Evolutionary conservation across 2,113 vertebrate species (phyloP), one percentile per base, ranked within the genome.

Genomic region (Pygoscelis antarcticus): DNA sequence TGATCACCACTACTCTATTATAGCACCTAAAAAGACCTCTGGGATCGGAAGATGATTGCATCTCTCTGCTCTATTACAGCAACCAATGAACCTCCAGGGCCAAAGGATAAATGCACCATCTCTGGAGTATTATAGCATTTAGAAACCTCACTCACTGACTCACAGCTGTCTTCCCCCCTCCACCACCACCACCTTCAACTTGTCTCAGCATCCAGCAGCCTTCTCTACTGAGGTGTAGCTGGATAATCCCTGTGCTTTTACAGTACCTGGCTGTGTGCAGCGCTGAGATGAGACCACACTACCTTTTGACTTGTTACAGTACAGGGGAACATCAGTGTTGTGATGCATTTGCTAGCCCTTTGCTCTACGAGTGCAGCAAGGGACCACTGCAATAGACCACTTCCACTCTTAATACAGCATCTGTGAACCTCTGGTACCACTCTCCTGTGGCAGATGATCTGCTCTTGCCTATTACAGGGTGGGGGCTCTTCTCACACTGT

Each of bases 1-100:
- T 92, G 95, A 95, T 96, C 79, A 95, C 96, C 84, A 80, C 76
- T 58, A 79, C 70, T 94, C 47, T 79, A 68, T 96, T 95, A 96
- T 2, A 86, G 88, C 79, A 95, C 96, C 96, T 95, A 90, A 96
- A 96, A 96, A 92, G 95, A 88, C 95, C 93, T 96, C 85, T 80
- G 93, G 92, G 95, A 96, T 93, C 7, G 0, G 75, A 86, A 90
- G 55, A 94, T 94, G 95, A 94, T 95, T 96, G 82, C 85, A 92
- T 96, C 90, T 96, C 80, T 91, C 71, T 91, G 92, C 87, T 96
- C 91, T 90, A 9, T 96, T 97, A 96, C 89, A 93, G 58, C 83
- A 95, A 47, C 87, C 72, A 75, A 85, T 96, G 93, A 96, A 95
- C 94, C 86, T 95, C 92, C 8, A 23, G 95, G 96, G 88, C 89